A percentile compares a stretch with the other conserved stretches of the same genome.
phyloP scores from a whole-genome alignment of 2,113 vertebrate species.

The Gallinago jamesoni region DNA sequence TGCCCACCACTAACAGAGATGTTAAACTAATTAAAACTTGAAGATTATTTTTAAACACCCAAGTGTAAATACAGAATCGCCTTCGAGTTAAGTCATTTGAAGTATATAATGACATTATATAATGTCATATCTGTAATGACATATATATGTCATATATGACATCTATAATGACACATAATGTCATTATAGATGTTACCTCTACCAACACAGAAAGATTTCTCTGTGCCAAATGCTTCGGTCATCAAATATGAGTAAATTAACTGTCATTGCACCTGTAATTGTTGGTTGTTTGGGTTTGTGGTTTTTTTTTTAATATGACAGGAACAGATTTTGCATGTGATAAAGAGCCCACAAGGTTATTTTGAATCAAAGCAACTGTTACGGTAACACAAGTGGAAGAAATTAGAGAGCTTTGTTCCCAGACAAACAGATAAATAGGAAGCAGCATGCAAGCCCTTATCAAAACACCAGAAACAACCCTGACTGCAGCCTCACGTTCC shows the following conservation, averaged over 20 bases:
- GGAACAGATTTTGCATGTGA: neutral
- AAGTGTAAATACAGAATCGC: neutral
- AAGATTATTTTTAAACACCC: neutral
- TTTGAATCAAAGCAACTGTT: constrained; percentile 14
- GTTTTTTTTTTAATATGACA: neutral
- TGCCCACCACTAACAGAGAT: neutral
- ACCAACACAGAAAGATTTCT: neutral
- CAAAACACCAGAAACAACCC: constrained; percentile 99
- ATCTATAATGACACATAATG: neutral
- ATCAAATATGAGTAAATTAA: neutral
- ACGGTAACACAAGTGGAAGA: constrained; percentile 28
- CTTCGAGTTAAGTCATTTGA: neutral
- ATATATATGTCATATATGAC: too few species aligned
- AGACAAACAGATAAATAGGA: constrained; percentile 58
- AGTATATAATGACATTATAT: neutral
- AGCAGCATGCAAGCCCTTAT: constrained; percentile 88
- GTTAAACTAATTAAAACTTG: neutral
- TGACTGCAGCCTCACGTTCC: constrained; percentile 94
- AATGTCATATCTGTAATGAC: too few species aligned
- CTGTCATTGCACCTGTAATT: neutral
- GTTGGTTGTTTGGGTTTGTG: neutral
- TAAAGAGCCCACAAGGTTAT: constrained; percentile 6
- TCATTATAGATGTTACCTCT: neutral
- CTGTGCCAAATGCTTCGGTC: neutral
- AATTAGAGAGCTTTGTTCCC: constrained; percentile 31